Conservation (phyloP, 2,113 vertebrate genomes). For the Hippopotamus amphibius region DNA sequence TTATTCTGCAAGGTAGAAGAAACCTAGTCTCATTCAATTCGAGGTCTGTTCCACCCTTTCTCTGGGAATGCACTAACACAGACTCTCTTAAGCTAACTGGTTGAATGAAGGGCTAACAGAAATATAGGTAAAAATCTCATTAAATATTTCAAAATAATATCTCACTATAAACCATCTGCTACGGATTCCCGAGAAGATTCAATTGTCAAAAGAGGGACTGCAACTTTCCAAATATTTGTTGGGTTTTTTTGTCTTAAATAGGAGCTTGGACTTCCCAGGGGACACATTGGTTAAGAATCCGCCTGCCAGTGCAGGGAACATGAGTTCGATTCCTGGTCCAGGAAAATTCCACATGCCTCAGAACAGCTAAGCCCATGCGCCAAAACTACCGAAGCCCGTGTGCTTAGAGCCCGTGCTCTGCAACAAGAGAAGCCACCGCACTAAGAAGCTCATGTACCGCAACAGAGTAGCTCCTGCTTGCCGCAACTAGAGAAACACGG, state of each 20-base stretch:
- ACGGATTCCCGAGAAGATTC: not conserved
- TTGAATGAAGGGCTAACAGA: not conserved
- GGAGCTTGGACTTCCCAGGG: no score
- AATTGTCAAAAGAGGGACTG: not conserved
- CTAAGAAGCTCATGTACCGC: no score
- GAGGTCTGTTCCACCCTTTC: not conserved
- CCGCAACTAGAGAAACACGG: no score
- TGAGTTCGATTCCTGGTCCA: no score
- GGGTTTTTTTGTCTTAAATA: not conserved
- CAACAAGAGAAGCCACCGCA: no score
- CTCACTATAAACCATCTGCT: not conserved
- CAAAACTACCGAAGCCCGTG: no score
- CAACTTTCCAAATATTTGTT: not conserved
- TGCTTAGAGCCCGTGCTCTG: no score
- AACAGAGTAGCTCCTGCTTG: no score
- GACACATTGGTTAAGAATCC: no score
- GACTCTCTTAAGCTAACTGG: not conserved
- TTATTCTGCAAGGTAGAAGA: slow-evolving; percentile 6
- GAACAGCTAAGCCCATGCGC: no score
- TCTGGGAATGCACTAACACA: not conserved
- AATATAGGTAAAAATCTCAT: not conserved
- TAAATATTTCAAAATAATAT: not conserved
- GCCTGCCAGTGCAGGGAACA: no score
- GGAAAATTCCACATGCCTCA: no score
- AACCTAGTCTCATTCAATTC: not conserved